Conservation (phyloP, 2,113 vertebrate genomes). For the Nesoenas mayeri region DNA sequence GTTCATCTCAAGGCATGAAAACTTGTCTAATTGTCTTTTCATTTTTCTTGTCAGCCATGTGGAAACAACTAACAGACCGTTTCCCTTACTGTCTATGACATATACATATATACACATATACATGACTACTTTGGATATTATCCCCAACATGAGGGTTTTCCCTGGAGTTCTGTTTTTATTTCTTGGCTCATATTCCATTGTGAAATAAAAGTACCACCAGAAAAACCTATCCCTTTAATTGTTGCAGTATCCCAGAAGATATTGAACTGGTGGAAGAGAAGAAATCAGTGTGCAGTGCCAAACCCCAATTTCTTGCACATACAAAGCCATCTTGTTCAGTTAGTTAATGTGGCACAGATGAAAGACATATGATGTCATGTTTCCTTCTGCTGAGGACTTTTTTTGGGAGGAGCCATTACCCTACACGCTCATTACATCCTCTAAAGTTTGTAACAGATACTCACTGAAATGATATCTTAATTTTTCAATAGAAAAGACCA, state of each 20-base stretch:
- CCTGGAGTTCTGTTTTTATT: not conserved
- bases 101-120: rapidly evolving
- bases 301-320: not conserved
- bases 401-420: not conserved
- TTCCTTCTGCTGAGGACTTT: not conserved
- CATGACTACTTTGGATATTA: not conserved
- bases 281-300: not conserved
- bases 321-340: not conserved
- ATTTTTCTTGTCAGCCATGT: not conserved
- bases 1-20: not conserved
- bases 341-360: not conserved
- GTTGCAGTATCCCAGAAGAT: not conserved
- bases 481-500: not conserved
- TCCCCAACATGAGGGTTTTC: not conserved
- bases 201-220: not conserved
- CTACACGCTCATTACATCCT: not conserved
- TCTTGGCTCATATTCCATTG: not conserved
- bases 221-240: not conserved
- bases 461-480: not conserved
- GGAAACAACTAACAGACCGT: not conserved
- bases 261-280: not conserved
- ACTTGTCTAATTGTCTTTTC: not conserved
- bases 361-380: not conserved
- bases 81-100: not conserved
- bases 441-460: not conserved